Base-by-base conservation (phyloP, 2,113 vertebrate genomes). In the Menidia beryllina region DNA sequence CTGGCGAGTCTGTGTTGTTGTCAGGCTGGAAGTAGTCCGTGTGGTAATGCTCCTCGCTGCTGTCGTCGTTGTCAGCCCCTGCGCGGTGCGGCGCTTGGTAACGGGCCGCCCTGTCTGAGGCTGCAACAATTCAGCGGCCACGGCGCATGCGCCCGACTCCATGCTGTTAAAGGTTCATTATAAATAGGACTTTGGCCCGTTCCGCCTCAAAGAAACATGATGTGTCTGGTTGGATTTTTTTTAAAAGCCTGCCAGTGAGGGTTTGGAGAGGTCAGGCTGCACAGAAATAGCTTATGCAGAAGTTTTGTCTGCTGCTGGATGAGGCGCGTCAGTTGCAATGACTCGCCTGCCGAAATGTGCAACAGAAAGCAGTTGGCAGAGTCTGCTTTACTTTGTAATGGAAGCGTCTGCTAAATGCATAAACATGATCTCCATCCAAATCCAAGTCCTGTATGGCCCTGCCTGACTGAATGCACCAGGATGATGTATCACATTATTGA, bases 51-150 rank as follows among this genome's bases (percentile, higher is more conserved):
- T 70, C 69, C 77, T 70, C 69, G 79, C 19, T 27, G 75, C 81
- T 67, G 75, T 64, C 60, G 84, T 78, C 75, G 69, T 75, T 82
- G 82, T 76, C 72, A 81, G 87, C 75, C 79, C 76, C 62, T 80
- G 77, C 75, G 89, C 80, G 64, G 81, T 88, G 88, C 88, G 52
- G 72, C 67, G 81, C 83, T 65, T 76, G 64, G 84, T 89, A 86
- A 89, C 87, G 85, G 88, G 83, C 89, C 89, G 91, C 89, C 91
- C 90, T 75, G 87, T 85, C 91, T 88, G 85, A 84, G 81, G 79
- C 84, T 86, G 81, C 83, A 86, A 88, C 90, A 81, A 77, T 78
- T 81, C 80, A 25, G 49, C 34, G 25, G 17, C 26, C 0, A 75
- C 14, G 45, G 91, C 91, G 92, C 91, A 79, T 92, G 92, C 91